phyloP scores from a whole-genome alignment of 1,140 invertebrate species.

The Drosophila kanapiae region DNA sequence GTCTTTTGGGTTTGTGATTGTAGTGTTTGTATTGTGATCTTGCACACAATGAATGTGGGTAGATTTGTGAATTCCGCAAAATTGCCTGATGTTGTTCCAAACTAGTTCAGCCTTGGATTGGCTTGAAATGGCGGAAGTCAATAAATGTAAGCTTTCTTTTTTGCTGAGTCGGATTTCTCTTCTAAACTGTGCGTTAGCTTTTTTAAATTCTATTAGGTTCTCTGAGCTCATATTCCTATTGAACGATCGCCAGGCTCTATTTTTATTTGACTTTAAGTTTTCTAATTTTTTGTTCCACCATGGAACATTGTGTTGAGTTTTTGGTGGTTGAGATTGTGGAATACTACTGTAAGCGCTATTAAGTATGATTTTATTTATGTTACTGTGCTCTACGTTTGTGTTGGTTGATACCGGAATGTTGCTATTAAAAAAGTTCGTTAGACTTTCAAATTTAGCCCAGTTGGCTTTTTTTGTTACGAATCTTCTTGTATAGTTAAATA shows the following conservation, averaged over 20 bases:
- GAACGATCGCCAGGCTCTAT: slow-evolving; percentile 1
- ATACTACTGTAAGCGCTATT: neutral
- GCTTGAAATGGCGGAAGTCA: slow-evolving; percentile 2
- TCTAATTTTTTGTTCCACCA: neutral
- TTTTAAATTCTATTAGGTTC: slow-evolving; percentile 9
- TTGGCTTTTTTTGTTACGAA: neutral
- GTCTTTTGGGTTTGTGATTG: too few relatives aligned
- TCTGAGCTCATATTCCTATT: slow-evolving; percentile 1
- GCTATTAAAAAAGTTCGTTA: neutral
- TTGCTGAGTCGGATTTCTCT: slow-evolving; percentile 7
- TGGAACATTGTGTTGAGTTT: neutral
- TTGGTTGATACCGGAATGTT: neutral
- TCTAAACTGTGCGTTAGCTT: slow-evolving; percentile 3
- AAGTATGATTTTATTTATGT: neutral
- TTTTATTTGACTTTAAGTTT: neutral
- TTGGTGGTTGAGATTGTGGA: neutral
- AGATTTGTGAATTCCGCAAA: too few relatives aligned
- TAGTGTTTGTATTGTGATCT: too few relatives aligned
- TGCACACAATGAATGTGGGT: too few relatives aligned
- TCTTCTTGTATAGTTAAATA: neutral
- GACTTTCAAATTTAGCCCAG: neutral
- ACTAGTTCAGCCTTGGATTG: too few relatives aligned
- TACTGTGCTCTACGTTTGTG: slow-evolving; percentile 1
- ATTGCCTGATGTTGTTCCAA: too few relatives aligned
- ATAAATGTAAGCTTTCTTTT: neutral